Conservation (phyloP, 2,888 invertebrate species). For the Pyrgus malvae region DNA sequence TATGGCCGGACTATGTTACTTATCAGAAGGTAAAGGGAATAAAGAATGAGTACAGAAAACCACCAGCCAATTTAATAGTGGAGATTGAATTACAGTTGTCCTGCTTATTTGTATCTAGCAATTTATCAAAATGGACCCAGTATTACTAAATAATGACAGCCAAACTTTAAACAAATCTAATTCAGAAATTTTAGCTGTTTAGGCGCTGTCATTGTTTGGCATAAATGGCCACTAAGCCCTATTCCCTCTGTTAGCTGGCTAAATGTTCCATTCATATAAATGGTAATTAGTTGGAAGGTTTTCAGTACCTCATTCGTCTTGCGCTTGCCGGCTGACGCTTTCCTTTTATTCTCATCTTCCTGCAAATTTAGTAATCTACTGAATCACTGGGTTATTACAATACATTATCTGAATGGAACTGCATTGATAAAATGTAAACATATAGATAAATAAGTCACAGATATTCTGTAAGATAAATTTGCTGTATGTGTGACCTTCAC, state of each 20-base stretch:
- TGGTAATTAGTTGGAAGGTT: slow-evolving; percentile 74
- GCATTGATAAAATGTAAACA: background rate
- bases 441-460: background rate
- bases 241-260: slow-evolving; percentile 62
- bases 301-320: slow-evolving; percentile 81
- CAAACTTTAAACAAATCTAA: background rate
- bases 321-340: slow-evolving; percentile 76
- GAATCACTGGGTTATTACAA: slow-evolving; percentile 42
- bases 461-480: too few relatives aligned
- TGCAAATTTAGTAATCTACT: slow-evolving; percentile 74
- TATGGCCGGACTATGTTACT: too few relatives aligned
- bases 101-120: slow-evolving; percentile 37
- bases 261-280: slow-evolving; percentile 40
- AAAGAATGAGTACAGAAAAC: slow-evolving; percentile 77
- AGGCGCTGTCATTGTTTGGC: slow-evolving; percentile 41
- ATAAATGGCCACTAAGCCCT: slow-evolving; percentile 56
- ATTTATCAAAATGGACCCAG: slow-evolving; percentile 39
- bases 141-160: slow-evolving; percentile 47
- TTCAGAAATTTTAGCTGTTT: background rate
- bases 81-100: slow-evolving; percentile 1
- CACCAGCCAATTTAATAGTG: slow-evolving; percentile 61
- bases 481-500: too few relatives aligned
- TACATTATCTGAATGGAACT: slow-evolving; percentile 27
- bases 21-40: slow-evolving; percentile 74
- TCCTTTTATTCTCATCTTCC: slow-evolving; percentile 80